Evolutionary conservation across 2,113 vertebrate species (phyloP), one percentile per base, ranked within the genome.

Genomic region (Aspidoscelis tigris): DNA sequence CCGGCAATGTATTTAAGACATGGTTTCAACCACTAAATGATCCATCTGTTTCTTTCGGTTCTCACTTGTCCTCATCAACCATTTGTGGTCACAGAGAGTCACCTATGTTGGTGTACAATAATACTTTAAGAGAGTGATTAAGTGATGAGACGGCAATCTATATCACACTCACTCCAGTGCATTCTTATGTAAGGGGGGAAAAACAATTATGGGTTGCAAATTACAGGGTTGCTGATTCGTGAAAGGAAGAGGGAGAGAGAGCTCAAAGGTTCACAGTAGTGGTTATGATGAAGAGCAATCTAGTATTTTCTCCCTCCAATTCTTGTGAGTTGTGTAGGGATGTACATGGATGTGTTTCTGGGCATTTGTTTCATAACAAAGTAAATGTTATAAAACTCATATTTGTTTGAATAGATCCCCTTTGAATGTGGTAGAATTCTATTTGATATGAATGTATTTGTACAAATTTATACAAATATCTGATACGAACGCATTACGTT

Each of bases 91-190:
- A 11, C 3, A 39, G 16, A 5, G 26, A 20, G 64, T 65, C 58
- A 73, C 43, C 43, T 47, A 47, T 84, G 65, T 24, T 39, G 41
- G 24, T 41, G 65, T 33, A 84, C 22, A 72, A 84, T 72, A 81
- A 33, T 58, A 41, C 41, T 55, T 71, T 84, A 44, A 70, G 41
- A 24, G 58, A 16, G 58, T n/a, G 65, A 71, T 84, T 84, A 71
- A 78, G n/a, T 2, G 61, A 75, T 76, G 75, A 76, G 44, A 47
- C 65, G n/a, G 47, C 66, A 71, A 1, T 65, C 41, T 41, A 72
- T 65, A 71, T 21, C 3, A 12, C 21, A 41, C 61, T 65, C 44
- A 21, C 8, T 72, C 53, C 47, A 44, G 26, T 39, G 9, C 26
- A 26, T 50, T 64, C 2, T 18, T 77, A 43, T 70, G 43, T 70